Evolutionary conservation across 2,888 invertebrate genomes (phyloP), one percentile per base, ranked within the genome.

Genomic region (Ormia ochracea): DNA sequence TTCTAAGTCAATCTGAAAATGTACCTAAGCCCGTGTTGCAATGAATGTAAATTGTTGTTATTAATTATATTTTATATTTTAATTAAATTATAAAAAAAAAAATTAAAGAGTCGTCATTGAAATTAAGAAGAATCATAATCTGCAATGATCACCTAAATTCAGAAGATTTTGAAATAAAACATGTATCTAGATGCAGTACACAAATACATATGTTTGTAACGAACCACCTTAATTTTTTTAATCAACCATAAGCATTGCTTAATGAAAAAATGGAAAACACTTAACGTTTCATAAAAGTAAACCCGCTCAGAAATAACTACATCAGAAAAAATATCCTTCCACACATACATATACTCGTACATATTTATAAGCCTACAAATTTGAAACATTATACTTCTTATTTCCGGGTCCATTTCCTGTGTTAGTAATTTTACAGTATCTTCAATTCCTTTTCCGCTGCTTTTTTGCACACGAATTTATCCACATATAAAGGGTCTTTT

Each of bases 141-240:
- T 23, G 48, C 45, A 52, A 68, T 21, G 31, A 28, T n/a, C n/a
- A n/a, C n/a, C 6, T 17, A 26, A 50, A 33, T 33, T 2, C 3
- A 61, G 9, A 33, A 75, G 52, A 36, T 43, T 75, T 4, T 3
- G 0, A 17, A 59, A 63, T 21, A 50, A 69, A 33, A 23, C 9
- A 28, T 28, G 3, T 9, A 12, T 21, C 28, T 14, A 68, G 45
- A 50, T 19, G 50, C 23, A 78, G 48, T 78, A 66, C 69, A 54
- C 31, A 48, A 45, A 58, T 63, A 76, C 66, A n/a, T n/a, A n/a
- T n/a, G 50, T 76, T 54, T 7, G 26, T 26, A 38, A 58, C 58
- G 14, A 45, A n/a, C 43, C 21, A 45, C 38, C 76, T 84, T 80
- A 82, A 82, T 83, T 83, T 84, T 83, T 76, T 63, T 41, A 48